Evolutionary conservation across 2,888 invertebrate genomes (phyloP), one percentile per base, ranked within the genome.

Genomic region (Creontiades dilutus): DNA sequence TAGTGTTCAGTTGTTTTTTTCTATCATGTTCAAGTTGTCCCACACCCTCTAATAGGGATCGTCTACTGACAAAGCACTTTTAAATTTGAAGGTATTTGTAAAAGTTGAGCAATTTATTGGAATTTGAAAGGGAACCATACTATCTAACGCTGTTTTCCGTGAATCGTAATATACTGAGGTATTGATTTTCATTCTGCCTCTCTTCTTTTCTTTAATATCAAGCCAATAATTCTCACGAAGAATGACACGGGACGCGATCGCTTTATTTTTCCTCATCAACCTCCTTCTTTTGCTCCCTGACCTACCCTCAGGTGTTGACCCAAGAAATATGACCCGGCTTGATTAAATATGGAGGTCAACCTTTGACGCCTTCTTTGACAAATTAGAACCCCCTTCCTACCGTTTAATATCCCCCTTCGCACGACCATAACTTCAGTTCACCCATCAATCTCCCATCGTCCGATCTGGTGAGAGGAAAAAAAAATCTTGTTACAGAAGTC

Each of bases 281-380:
- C 57, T 57, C 57, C 19, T 16, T 57, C 57, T 7, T 37, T 37
- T 37, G 57, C n/a, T n/a, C 14, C 23, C 68, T 68, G 68, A 68
- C 68, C 13, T 23, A 23, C 27, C 23, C 68, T 23, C 68, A 11
- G 68, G 27, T 12, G 68, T 23, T 68, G 19, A 19, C 68, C 68
- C 68, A n/a, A 27, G 68, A 68, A 68, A 68, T 68, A 68, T 68
- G 68, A 68, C 23, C 68, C 68, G 27, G 19, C 68, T 68, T 68
- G 68, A 68, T 68, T 68, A 68, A 68, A 68, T 68, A 68, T 68
- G 68, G 68, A 11, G 68, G 23, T 68, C 23, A 68, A 13, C 23
- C 68, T 68, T 19, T 23, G 68, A 68, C 68, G 68, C 68, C 27
- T n/a, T 12, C 23, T 68, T 68, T 68, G 68, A 68, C 68, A 68